Conservation (phyloP, 2,888 invertebrate species). For the Macrosiphum euphorbiae region DNA sequence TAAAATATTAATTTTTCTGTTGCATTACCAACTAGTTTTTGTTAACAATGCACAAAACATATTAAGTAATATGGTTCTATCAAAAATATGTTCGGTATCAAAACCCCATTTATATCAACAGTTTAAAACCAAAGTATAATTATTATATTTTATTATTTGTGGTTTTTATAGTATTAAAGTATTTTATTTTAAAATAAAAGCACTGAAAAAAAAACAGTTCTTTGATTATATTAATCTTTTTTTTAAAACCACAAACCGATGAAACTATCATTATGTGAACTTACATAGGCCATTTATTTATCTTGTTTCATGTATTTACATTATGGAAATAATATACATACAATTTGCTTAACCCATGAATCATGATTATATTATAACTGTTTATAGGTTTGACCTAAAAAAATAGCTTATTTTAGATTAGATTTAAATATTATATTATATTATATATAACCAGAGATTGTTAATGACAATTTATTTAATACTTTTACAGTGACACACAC, state of each 20-base stretch:
- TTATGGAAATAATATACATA: background rate
- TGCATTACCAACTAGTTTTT: no score
- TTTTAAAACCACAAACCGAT: background rate
- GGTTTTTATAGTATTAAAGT: background rate
- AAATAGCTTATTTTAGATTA: background rate
- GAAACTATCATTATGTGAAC: conserved; percentile 32
- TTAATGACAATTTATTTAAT: background rate
- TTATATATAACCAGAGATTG: background rate
- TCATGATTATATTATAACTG: background rate
- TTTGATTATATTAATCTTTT: background rate
- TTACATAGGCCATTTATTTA: background rate
- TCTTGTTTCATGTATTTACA: background rate
- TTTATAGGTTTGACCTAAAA: background rate
- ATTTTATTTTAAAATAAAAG: background rate
- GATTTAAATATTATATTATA: background rate
- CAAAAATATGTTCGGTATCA: no score
- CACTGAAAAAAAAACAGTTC: background rate
- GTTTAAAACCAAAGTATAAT: no score
- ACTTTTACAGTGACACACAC: background rate
- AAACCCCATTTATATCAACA: no score
- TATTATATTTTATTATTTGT: background rate
- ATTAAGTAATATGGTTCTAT: no score
- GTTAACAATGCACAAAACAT: no score
- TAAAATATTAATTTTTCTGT: no score
- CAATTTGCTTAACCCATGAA: background rate